Conservation (phyloP, 2,113 vertebrate genomes). For the Platysternon megacephalum region DNA sequence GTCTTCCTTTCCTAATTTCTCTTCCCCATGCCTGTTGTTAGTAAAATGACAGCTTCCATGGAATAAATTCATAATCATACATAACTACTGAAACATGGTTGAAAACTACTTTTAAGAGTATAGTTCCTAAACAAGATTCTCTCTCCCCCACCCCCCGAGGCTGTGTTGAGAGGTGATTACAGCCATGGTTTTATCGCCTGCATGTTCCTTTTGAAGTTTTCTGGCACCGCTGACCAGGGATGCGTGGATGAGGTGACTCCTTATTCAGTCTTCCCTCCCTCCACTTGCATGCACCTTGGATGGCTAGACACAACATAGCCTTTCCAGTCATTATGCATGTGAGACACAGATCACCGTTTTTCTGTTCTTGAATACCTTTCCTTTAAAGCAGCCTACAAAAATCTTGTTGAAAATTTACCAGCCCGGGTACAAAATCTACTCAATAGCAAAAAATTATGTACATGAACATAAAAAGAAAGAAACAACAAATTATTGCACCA, state of each 20-base stretch:
- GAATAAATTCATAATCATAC: background rate
- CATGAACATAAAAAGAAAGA: too few relatives aligned
- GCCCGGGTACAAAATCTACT: background rate
- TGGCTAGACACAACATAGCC: background rate
- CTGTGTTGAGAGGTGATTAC: background rate
- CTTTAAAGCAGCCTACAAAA: too few relatives aligned
- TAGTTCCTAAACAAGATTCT: background rate
- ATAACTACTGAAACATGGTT: fast-evolving
- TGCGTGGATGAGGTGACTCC: background rate
- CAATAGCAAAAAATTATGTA: too few relatives aligned
- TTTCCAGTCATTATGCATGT: too few relatives aligned
- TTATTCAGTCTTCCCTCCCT: background rate
- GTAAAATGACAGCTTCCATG: background rate
- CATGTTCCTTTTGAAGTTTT: too few relatives aligned
- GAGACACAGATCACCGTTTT: too few relatives aligned
- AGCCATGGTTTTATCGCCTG: too few relatives aligned
- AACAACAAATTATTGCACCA: background rate
- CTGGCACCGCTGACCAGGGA: background rate
- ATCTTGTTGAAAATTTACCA: background rate
- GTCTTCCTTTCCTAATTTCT: fast-evolving
- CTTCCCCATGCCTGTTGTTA: fast-evolving
- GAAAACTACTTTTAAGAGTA: fast-evolving
- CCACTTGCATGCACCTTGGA: background rate
- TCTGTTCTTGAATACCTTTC: too few relatives aligned
- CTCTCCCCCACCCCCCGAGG: too few relatives aligned